Evolutionary conservation across 2,797 vertebrate genomes (phyloP).

Genomic region (Choloepus didactylus): DNA sequence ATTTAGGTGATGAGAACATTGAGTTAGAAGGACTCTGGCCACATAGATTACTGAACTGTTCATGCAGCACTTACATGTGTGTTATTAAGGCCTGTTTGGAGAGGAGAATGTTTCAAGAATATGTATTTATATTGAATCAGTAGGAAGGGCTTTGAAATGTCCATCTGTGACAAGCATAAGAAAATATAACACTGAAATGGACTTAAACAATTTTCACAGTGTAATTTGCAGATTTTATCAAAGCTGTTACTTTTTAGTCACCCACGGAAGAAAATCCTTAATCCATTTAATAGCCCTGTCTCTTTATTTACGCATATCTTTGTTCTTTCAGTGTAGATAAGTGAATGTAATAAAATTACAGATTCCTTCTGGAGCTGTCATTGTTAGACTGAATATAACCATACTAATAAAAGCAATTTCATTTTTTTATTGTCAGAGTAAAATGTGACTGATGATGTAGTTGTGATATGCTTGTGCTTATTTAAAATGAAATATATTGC

Average conservation of each 20-base stretch:
- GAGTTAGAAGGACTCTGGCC: not conserved
- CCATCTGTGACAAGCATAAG: not conserved
- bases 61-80: conserved; percentile 12
- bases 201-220: conserved; percentile 4
- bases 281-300: conserved; percentile 45
- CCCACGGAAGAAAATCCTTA: conserved; percentile 54
- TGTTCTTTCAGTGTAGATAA: conserved; percentile 14
- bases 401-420: conserved; percentile 27
- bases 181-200: conserved; percentile 59
- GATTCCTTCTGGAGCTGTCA: conserved; percentile 11
- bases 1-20: not conserved
- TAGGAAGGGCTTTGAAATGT: conserved; percentile 52
- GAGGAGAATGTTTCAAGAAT: conserved; percentile 57
- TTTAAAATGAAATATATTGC: conserved; percentile 49
- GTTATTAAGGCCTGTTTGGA: not conserved
- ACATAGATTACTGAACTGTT: not conserved
- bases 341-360: not conserved
- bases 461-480: conserved; percentile 9
- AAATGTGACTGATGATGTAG: conserved; percentile 12
- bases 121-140: conserved; percentile 46
- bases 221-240: conserved; percentile 43
- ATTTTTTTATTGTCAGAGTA: conserved; percentile 46
- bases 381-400: conserved; percentile 24
- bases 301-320: conserved; percentile 60
- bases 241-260: conserved; percentile 58